These are phyloP conservation scores for Alentia gelatinosa DNA, from an alignment of 2,888 invertebrate species.

Conservation along the genomic window DNA sequence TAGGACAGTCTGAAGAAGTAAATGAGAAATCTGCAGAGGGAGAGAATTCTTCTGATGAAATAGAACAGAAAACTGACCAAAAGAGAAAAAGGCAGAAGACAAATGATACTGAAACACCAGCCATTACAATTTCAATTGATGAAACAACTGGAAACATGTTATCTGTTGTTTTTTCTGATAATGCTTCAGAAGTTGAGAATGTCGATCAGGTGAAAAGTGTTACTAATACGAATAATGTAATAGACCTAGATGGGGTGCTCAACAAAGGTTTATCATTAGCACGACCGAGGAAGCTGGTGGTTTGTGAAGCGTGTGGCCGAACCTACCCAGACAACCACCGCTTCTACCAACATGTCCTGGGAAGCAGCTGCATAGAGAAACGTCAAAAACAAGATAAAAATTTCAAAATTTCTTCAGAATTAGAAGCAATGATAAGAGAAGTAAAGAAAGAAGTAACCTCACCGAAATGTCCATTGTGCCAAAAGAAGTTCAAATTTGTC, in stretches of 20 bases:
- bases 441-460: conserved; percentile 12
- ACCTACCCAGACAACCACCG: background rate
- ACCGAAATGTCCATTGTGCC: conserved; percentile 31
- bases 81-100: background rate
- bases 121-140: conserved; percentile 22
- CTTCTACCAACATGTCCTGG: background rate
- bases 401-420: background rate
- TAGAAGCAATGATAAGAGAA: conserved; percentile 13
- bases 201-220: background rate
- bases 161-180: background rate
- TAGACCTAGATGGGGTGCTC: background rate
- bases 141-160: conserved; percentile 17
- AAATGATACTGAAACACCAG: background rate
- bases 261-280: background rate
- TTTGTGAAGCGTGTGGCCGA: background rate
- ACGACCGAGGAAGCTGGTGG: background rate
- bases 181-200: background rate
- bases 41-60: background rate
- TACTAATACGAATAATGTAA: background rate
- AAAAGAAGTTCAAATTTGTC: background rate
- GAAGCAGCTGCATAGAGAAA: conserved; percentile 22
- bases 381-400: background rate
- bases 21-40: background rate
- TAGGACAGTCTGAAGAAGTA: background rate
- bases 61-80: background rate